Base-by-base conservation (phyloP, 1,140 invertebrate genomes). In the Oppia nitens region DNA sequence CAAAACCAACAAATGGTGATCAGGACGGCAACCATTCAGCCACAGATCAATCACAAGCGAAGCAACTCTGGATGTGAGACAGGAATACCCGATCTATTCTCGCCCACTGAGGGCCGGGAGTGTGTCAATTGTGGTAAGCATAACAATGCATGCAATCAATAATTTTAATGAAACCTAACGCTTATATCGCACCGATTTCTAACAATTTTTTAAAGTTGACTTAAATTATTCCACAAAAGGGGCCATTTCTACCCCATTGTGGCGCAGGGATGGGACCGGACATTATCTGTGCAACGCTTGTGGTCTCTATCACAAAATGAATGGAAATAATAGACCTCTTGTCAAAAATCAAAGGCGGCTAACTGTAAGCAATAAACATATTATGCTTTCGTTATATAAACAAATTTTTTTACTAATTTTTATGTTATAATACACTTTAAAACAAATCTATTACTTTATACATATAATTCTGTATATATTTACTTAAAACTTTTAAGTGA, bases 231-330 rank as follows among this genome's bases (percentile, higher is more conserved):
- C 32, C 6, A 47, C 14, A 17, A 20, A 32, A 57, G 56, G 56
- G 3, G 73, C 72, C 11, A 72, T 70, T 26, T 70, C 69, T 48
- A 76, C 75, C 6, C 75, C 75, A 14, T 65, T 76, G 40, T 76
- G 75, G 75, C 67, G 75, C 32, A 64, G 75, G 27, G 75, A 76
- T 64, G 70, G 70, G 24, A 73, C 72, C 12, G 75, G 75, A 4
- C 72, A 76, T 64, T 76, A 76, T 64, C 65, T 76, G 29, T 76
- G 75, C 64, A 76, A 76, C 64, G 72, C 73, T 12, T 75, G 73
- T 62, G 74, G 89, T 47, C 82, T 93, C 64, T 92, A 92, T 78
- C 84, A 86, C 78, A 91, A 91, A 81, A 88, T 91, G 82, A 93
- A 94, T 76, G 85, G 87, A 73, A 87, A 87, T 81, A 87, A 88